Evolutionary conservation across 2,113 vertebrate genomes (phyloP).

Genomic region (Meriones unguiculatus): DNA sequence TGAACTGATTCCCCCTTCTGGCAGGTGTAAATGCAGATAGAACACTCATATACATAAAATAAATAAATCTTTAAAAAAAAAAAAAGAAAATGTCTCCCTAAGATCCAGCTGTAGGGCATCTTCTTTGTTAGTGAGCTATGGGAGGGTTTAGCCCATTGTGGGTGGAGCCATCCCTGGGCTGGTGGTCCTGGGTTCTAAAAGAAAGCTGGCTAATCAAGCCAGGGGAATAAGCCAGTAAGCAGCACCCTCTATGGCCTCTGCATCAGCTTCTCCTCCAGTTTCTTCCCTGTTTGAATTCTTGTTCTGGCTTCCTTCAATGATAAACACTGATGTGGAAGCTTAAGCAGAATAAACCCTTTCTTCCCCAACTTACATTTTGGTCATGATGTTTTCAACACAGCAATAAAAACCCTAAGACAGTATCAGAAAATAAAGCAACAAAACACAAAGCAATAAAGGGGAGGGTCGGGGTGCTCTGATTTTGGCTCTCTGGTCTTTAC

Average conservation of each 20-base stretch:
- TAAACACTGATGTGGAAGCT: background rate
- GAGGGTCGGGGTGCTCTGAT: background rate
- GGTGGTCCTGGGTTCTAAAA: background rate
- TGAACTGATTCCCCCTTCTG: no score
- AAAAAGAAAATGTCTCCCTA: background rate
- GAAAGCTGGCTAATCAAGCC: background rate
- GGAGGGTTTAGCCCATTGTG: background rate
- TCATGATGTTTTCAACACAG: background rate
- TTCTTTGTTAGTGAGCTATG: background rate
- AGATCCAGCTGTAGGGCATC: background rate
- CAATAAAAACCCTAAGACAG: background rate
- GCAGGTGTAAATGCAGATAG: no score
- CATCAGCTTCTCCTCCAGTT: background rate
- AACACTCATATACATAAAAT: no score
- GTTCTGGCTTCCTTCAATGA: background rate
- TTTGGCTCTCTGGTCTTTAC: background rate
- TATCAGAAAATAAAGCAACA: background rate
- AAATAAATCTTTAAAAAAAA: no score
- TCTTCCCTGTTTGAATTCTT: background rate
- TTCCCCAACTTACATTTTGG: background rate
- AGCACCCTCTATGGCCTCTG: background rate
- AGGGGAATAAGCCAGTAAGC: background rate
- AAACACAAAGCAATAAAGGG: no score
- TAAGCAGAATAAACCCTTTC: background rate
- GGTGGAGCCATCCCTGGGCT: background rate